These are phyloP conservation scores for Drosophila subsilvestris DNA, from an alignment of 2,888 invertebrate genomes.

Conservation along the genomic window DNA sequence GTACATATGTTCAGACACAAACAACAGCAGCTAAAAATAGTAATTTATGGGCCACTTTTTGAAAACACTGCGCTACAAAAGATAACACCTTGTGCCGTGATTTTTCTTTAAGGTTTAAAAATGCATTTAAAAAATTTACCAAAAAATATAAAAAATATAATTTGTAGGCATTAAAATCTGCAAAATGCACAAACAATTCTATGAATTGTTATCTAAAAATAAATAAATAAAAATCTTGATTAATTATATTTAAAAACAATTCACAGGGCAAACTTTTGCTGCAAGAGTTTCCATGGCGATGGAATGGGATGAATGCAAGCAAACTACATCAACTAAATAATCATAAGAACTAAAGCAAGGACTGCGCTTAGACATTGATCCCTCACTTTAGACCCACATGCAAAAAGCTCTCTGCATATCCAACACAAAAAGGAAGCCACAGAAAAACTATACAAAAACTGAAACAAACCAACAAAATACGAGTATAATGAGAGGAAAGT, in stretches of 20 bases:
- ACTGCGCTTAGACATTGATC: neutral
- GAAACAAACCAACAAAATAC: neutral
- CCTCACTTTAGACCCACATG: neutral
- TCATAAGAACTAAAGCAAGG: neutral
- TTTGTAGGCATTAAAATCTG: no score
- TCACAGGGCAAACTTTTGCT: neutral
- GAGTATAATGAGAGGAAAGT: neutral
- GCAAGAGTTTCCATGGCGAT: neutral
- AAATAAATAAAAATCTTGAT: no score
- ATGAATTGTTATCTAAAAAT: no score
- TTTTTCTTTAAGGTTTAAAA: neutral
- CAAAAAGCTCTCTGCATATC: neutral
- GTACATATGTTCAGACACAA: slow-evolving; percentile 34
- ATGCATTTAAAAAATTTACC: no score
- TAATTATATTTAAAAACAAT: neutral
- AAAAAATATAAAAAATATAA: no score
- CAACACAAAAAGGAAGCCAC: neutral
- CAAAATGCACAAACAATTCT: no score
- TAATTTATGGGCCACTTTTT: neutral
- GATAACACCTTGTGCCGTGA: neutral
- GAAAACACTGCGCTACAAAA: neutral
- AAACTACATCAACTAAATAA: neutral
- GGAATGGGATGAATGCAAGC: no score
- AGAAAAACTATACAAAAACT: neutral
- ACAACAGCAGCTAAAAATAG: slow-evolving; percentile 10